Percentiles rank a stretch among this genome's conserved stretches.
phyloP scores from a whole-genome alignment of 2,888 invertebrate species.

The Papilio demoleus region DNA sequence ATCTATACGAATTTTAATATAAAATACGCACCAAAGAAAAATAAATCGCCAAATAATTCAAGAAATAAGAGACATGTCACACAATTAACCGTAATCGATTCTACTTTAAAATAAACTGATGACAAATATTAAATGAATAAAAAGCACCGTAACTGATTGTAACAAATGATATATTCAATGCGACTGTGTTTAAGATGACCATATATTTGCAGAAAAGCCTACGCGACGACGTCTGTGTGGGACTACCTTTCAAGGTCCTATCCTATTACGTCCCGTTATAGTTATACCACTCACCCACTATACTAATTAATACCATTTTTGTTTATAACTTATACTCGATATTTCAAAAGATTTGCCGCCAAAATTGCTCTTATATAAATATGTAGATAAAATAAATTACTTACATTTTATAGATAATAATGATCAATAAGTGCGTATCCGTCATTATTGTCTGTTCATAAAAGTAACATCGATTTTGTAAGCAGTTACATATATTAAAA shows the following conservation, averaged over 20 bases:
- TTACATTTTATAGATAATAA: not conserved
- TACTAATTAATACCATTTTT: conserved; percentile 60
- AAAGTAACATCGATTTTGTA: too few species aligned
- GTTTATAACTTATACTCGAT: conserved; percentile 23
- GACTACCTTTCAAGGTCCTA: conserved; percentile 56
- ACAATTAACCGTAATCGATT: too few species aligned
- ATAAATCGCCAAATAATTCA: too few species aligned
- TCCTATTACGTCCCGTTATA: conserved; percentile 56
- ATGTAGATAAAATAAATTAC: not conserved
- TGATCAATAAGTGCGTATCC: too few species aligned
- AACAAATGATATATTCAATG: conserved; percentile 32
- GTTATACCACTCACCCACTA: conserved; percentile 63
- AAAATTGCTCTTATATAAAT: not conserved
- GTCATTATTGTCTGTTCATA: too few species aligned
- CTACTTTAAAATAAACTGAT: not conserved
- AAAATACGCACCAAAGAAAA: too few species aligned
- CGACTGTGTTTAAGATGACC: conserved; percentile 42
- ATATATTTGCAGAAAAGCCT: conserved; percentile 45
- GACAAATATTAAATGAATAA: conserved; percentile 34
- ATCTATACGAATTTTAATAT: too few species aligned
- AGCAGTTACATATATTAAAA: too few species aligned
- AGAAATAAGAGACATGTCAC: too few species aligned
- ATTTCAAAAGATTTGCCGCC: conserved; percentile 31
- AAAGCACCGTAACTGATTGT: conserved; percentile 36
- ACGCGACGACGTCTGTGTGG: conserved; percentile 60